Conservation (phyloP, 1,140 invertebrate species). For the Cydia fagiglandana region DNA sequence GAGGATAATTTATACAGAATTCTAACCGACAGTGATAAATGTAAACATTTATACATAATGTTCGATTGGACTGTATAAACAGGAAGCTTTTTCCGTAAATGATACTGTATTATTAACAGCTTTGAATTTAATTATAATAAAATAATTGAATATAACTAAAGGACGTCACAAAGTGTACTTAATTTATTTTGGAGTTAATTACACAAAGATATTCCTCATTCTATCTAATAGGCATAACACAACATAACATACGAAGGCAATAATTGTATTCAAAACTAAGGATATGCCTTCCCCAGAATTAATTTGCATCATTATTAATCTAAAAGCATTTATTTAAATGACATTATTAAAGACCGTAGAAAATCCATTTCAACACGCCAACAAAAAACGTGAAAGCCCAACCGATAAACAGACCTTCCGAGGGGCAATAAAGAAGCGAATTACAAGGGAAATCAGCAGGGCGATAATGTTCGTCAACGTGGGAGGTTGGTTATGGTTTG, state of each 20-base stretch:
- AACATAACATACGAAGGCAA: neutral
- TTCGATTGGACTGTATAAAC: conserved; percentile 11
- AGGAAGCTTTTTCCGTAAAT: conserved; percentile 29
- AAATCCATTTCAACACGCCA: neutral
- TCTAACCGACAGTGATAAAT: conserved; percentile 26
- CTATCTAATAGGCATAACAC: too few species aligned
- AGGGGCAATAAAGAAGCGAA: conserved; percentile 23
- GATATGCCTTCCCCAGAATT: neutral
- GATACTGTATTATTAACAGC: conserved; percentile 11
- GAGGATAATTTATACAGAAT: conserved; percentile 22
- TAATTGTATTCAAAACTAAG: neutral
- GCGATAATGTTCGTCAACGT: conserved; percentile 32
- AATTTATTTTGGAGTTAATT: neutral
- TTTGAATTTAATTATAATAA: neutral
- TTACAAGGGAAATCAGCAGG: conserved; percentile 30
- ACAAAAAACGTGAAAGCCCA: conserved; percentile 17
- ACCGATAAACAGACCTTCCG: conserved; percentile 21
- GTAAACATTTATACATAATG: conserved; percentile 22
- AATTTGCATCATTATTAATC: neutral
- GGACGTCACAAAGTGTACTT: neutral
- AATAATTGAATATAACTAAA: neutral
- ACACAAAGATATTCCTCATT: neutral
- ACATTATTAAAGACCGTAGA: neutral
- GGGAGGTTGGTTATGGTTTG: conserved; percentile 31
- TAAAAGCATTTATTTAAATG: neutral